Evolutionary conservation across 2,113 vertebrate species (phyloP), one percentile per base, ranked within the genome.

Genomic region (Micronisus gabar): DNA sequence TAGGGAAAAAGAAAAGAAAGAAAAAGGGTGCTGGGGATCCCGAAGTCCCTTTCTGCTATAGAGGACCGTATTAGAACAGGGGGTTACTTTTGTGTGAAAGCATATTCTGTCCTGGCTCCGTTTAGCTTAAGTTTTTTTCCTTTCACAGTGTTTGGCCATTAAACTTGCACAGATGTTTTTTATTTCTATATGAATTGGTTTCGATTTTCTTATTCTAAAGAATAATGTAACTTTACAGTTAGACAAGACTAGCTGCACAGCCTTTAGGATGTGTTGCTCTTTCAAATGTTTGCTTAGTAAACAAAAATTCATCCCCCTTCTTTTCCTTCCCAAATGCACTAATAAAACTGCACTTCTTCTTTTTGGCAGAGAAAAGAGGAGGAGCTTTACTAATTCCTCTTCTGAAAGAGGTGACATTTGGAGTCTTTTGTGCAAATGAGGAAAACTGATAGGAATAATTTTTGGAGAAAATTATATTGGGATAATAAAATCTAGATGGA

Each of bases 131-230:
- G 36, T 50, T 88, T 75, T 90, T 85, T 73, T 66, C 52, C 40
- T 88, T 93, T 95, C 38, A 66, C 86, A 79, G 89, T 95, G 32
- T 95, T 96, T 92, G 68, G 95, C 94, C 59, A 95, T 95, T 97
- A 66, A 95, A 95, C 93, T 96, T 96, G 75, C 52, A 93, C 97
- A 98, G 86, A 93, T 98, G 96, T 95, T 98, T 98, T 92, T 67
- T 95, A 92, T 98, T 97, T 92, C 92, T 97, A 70, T 96, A 79
- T 95, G 73, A 97, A 81, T 93, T 95, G 55, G 40, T 85, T 98
- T 98, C 94, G 88, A 13, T 96, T 93, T 90, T 97, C 87, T 93
- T 93, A 67, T 79, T 97, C 66, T 76, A 93, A 95, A 97, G 94
- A 90, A 74, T 97, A 79, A 93, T 92, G 43, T 86, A 93, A 58